phyloP scores from a whole-genome alignment of 37 sponge, comb jelly and placozoan genomes.

The Spongilla lacustris region DNA sequence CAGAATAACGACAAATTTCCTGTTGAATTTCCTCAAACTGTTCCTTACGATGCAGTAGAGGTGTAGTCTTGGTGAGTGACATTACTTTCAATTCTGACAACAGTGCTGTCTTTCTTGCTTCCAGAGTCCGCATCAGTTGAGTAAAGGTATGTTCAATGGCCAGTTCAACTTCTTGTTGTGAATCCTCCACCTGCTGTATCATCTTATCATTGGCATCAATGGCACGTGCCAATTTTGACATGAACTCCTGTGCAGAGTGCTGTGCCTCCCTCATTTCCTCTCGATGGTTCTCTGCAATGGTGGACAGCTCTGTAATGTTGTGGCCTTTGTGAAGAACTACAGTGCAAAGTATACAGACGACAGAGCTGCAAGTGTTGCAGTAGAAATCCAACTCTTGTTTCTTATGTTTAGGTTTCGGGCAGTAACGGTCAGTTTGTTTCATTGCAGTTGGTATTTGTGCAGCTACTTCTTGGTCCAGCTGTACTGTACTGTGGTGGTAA shows the following conservation, averaged over 20 bases:
- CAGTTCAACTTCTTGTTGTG: not conserved
- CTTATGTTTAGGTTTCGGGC: not conserved
- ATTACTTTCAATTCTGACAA: not conserved
- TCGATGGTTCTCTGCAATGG: not conserved
- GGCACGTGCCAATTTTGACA: not conserved
- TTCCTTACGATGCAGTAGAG: not conserved
- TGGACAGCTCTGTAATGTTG: not conserved
- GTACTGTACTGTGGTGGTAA: not conserved
- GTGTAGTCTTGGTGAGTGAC: not conserved
- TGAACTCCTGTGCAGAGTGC: not conserved
- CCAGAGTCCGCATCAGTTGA: not conserved
- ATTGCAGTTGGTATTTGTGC: not conserved
- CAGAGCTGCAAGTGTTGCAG: not conserved
- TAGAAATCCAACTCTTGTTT: not conserved
- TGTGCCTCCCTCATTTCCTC: not conserved
- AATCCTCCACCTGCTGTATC: not conserved
- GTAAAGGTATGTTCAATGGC: not conserved
- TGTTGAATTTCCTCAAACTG: not conserved
- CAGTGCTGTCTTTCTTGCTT: not conserved
- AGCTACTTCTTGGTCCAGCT: not conserved
- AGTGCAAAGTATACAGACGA: not conserved
- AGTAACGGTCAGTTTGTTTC: not conserved
- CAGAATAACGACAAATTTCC: not conserved
- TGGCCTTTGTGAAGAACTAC: not conserved
- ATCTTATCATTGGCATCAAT: not conserved